Base-by-base conservation (phyloP, 2,797 vertebrate species). In the Brachyalestes nurse region DNA sequence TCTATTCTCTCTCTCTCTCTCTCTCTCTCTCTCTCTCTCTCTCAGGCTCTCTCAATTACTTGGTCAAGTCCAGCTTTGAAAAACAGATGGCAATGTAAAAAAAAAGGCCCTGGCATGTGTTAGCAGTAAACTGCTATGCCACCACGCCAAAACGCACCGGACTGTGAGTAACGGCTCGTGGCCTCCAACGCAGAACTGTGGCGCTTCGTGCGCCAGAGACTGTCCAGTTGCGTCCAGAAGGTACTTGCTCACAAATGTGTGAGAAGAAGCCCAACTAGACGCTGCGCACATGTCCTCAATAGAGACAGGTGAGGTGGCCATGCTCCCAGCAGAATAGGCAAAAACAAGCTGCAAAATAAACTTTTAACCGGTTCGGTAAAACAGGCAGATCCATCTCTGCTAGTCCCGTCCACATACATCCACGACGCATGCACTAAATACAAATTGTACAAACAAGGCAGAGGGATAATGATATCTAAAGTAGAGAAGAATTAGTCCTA, bases 51-150 rank as follows among this genome's bases (percentile, higher is more conserved):
- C 67, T 70, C 67, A 25, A 38, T 21, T 45, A 69, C 57, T 19
- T 77, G 67, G 75, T 77, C 38, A 65, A 77, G 25, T n/a, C 21
- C 42, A 78, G 67, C 45, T 82, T 70, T 78, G 62, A 74, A 57
- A 64, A 80, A 82, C 69, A 82, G 75, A 78, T 74, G 81, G 75
- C 61, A 40, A 67, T 67, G 66, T 78, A 38, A 82, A 82, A 78
- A 34, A 45, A 77, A 79, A 66, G 42, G 42, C 69, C 38, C 61
- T 77, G 81, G 75, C 81, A 82, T 69, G 80, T 82, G 75, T 78
- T 40, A 82, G 42, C 75, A 78, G 72, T 78, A 78, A 82, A 82
- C 69, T 67, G 51, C 57, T 66, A 78, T 49, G 21, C 62, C 70
- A 58, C 61, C 25, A 77, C 23, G 69, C 69, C 75, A 73, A 61